Base-by-base conservation (phyloP, 2,888 invertebrate species). In the Poecilobothrus nobilitatus region DNA sequence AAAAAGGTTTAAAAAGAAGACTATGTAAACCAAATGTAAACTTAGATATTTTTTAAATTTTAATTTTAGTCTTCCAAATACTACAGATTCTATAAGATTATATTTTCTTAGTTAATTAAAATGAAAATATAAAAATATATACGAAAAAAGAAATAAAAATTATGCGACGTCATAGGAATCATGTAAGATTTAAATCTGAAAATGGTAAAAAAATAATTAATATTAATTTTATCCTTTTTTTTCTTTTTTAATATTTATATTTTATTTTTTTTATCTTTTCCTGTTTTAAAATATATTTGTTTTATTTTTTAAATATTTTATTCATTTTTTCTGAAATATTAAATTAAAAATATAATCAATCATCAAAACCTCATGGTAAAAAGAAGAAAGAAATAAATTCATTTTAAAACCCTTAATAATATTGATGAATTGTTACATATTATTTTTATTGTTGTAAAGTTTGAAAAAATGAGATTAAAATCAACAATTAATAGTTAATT, bases 121-220 rank as follows among this genome's bases (percentile, higher is more conserved):
- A 37, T 37, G 37, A 37, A 37, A 37, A 10, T 37, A 10, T 10
- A 37, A n/a, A n/a, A n/a, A 37, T 37, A 37, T 10, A 37, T 37
- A 37, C 2, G 7, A 10, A 37, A n/a, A 12, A 37, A 37, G 15
- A 53, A 53, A 18, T 18, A 9, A 18, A 53, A 53, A 53, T 2
- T 53, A 53, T 53, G 53, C 53, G 53, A 18, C 53, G 18, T 53
- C 53, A 53, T 15, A 53, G 53, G 53, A 53, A 53, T 53, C 53
- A 53, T 53, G 53, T 53, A 53, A 53, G 53, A 53, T 53, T 53
- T 53, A 53, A 53, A 53, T 53, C 53, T 53, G 53, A 9, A 53
- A 53, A 53, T 53, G 53, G 53, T 53, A 53, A 53, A 53, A 53
- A 53, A 18, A 53, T 53, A 53, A 44, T 44, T 10, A n/a, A 4